Evolutionary conservation across 2,797 vertebrate species (phyloP).

Genomic region (Dryobates pubescens): DNA sequence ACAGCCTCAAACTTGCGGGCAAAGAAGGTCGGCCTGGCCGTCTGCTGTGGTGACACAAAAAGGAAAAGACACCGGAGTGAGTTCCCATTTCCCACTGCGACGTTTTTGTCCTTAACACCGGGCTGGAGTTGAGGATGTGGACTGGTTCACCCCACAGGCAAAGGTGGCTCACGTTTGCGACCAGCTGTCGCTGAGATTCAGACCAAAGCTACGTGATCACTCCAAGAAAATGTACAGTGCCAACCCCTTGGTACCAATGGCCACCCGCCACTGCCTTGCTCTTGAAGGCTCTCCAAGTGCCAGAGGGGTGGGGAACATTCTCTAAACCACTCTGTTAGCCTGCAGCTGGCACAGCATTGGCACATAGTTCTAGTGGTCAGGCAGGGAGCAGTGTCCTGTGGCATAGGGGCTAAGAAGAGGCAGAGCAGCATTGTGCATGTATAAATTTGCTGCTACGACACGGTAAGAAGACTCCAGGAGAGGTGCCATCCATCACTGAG

Average conservation of each 20-base stretch:
- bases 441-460: background rate
- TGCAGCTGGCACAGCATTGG: accelerated
- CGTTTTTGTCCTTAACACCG: background rate
- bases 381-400: background rate
- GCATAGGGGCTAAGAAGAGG: background rate
- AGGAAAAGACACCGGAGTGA: background rate
- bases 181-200: accelerated
- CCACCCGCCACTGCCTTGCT: accelerated
- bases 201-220: background rate
- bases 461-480: background rate
- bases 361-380: accelerated
- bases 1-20: conserved; percentile 97
- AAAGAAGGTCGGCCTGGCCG: conserved; percentile 94
- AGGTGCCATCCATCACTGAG: background rate
- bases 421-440: background rate
- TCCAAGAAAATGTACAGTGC: accelerated
- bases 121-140: accelerated
- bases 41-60: conserved; percentile 84
- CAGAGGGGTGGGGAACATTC: background rate
- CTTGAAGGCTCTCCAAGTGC: background rate
- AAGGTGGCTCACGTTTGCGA: background rate
- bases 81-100: background rate
- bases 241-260: background rate
- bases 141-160: background rate
- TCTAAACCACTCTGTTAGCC: accelerated